Evolutionary conservation across 92 coral and sea anemone species (phyloP).

Genomic region (Muricea muricata): DNA sequence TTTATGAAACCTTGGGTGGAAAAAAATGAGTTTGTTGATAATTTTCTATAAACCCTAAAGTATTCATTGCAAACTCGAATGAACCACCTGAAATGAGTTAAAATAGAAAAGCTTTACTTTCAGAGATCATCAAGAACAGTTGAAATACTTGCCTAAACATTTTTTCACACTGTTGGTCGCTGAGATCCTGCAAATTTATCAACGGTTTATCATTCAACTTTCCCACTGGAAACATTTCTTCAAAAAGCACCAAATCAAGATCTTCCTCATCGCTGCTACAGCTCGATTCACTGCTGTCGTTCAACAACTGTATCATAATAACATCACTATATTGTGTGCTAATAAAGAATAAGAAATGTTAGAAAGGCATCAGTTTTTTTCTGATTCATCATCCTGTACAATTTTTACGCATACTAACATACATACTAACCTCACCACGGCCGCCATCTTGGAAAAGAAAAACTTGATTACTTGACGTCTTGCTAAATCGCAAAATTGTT

Average conservation of each 20-base stretch:
- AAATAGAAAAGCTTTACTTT: not conserved
- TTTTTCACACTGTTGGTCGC: conserved; percentile 43
- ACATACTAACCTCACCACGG: not conserved
- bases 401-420: no score
- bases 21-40: not conserved
- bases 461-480: not conserved
- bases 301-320: not conserved
- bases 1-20: conserved; percentile 57
- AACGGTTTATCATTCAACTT: conserved; percentile 17
- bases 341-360: not conserved
- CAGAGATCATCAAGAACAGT: no score
- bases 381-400: no score
- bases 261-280: conserved; percentile 36
- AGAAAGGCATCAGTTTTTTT: not conserved
- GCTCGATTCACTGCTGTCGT: conserved; percentile 6
- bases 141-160: no score
- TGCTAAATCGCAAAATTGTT: not conserved
- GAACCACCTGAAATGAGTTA: no score
- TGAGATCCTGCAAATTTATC: conserved; percentile 27
- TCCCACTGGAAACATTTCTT: conserved; percentile 6
- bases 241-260: conserved; percentile 28
- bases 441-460: not conserved
- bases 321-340: not conserved
- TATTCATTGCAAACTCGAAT: no score
- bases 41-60: not conserved